These are phyloP conservation scores for Spodoptera litura DNA, from an alignment of 1,140 invertebrate species.

Conservation along the genomic window DNA sequence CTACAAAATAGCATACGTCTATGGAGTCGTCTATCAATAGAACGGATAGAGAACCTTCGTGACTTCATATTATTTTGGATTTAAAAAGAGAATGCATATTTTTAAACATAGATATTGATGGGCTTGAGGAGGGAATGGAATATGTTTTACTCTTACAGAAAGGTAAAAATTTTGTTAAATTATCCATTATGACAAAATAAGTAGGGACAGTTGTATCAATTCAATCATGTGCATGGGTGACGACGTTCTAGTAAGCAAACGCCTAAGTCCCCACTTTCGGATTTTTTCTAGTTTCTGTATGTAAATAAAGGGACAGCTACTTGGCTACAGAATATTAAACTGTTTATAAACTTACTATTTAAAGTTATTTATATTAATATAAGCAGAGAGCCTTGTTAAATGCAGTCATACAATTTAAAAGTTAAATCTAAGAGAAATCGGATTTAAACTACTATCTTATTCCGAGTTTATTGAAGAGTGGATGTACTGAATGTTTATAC, in stretches of 20 bases:
- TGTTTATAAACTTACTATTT: slow-evolving; percentile 13
- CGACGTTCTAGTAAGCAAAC: too few relatives aligned
- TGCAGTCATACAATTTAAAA: slow-evolving; percentile 35
- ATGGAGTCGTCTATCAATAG: background rate
- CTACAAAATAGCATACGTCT: background rate
- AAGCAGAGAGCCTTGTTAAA: slow-evolving; percentile 3
- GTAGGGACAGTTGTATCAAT: too few relatives aligned
- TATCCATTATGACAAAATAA: too few relatives aligned
- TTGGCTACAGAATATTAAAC: background rate
- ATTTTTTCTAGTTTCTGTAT: too few relatives aligned
- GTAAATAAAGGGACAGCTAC: too few relatives aligned
- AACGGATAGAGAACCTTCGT: background rate
- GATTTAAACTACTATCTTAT: slow-evolving; percentile 23
- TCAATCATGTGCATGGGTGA: too few relatives aligned
- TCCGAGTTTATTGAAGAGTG: background rate
- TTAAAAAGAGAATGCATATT: too few relatives aligned
- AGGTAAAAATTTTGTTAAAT: too few relatives aligned
- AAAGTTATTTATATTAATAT: slow-evolving; percentile 3
- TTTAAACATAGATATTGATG: too few relatives aligned
- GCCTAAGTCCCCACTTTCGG: too few relatives aligned
- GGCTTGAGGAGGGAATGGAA: too few relatives aligned
- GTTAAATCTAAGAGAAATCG: slow-evolving; percentile 48
- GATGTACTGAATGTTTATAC: background rate
- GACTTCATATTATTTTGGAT: background rate
- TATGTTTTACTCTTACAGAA: too few relatives aligned